Base-by-base conservation (phyloP, 2,113 vertebrate species). In the Lagopus leucura region DNA sequence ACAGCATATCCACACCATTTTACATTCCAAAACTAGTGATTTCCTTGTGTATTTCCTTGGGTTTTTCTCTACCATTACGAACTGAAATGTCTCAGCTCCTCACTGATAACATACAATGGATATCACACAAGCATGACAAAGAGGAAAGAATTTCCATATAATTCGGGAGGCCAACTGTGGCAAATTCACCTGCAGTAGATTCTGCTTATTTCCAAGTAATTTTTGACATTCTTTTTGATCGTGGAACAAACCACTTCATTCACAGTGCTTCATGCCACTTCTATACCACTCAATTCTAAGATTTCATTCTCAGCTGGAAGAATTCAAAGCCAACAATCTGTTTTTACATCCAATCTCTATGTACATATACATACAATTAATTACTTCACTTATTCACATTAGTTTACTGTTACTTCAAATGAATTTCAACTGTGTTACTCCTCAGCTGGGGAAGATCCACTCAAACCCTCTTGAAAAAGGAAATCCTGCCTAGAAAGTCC, bases 201-300 rank as follows among this genome's bases (percentile, higher is more conserved):
- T 64, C 47, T 57, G 24, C 25, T 76, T 1, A 0, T 58, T 87
- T 45, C 36, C 64, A 75, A 58, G 28, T 42, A 32, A 32, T 72
- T 71, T 86, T 71, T 66, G 72, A 32, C 11, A 22, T n/a, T 63
- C 30, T 11, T 73, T 63, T 48, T 74, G 28, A 45, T 12, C 2
- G 21, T 25, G 40, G 18, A 63, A 74, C 45, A 40, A 72, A 34
- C 7, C 28, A 30, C 48, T 69, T n/a, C 2, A 1, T 32, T n/a
- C 2, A 1, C 24, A 64, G 25, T 25, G 43, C 20, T 77, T 32
- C 0, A 0, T 8, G 55, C 14, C 2, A 1, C 25, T 52, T 15
- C 47, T 27, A 27, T 15, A 52, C 50, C 50, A 52, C 15, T 52
- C 11, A 73, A 55, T 2, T 22, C 30, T n/a, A 57, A n/a, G 47